Evolutionary conservation across 2,113 vertebrate species (phyloP), one percentile per base, ranked within the genome.

Genomic region (Microtus pennsylvanicus): DNA sequence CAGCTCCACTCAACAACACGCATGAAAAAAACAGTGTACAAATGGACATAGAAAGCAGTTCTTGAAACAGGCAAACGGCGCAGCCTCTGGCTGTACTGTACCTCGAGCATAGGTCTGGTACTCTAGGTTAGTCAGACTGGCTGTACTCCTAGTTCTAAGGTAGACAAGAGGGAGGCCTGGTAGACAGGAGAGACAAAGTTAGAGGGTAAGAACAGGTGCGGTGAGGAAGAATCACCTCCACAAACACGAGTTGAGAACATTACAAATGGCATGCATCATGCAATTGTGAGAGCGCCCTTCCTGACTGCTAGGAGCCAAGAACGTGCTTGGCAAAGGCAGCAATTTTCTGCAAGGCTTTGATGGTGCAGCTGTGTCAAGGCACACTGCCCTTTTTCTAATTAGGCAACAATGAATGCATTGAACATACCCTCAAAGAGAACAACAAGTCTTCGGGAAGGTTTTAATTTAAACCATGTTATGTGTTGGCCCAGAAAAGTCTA

Each of bases 71-170:
- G 69, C 96, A 91, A 89, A 82, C 1, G 83, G 98, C 94, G 11
- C 81, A 35, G 97, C 88, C 95, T 95, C 26, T 91, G 98, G 98
- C 98, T 98, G 45, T 98, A 99, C 99, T 98, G 99, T 99, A 99
- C 99, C 99, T 99, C 99, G 98, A 99, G 99, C 99, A 99, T 99
- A 99, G 98, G 99, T 99, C 97, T 99, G 99, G 98, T 99, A 99
- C 98, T 99, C 99, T 98, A 99, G 99, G 98, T 99, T 99, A 99
- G 99, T 99, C 99, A 99, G 98, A 99, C 99, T 99, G 99, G 99
- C 99, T 98, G 99, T 99, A 98, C 99, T 99, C 98, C 99, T 99
- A 99, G 99, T 99, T 99, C 99, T 99, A 99, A 99, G 99, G 99
- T 99, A 99, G 99, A 99, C 98, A 98, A 99, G 99, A 99, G 99